A percentile compares a stretch with the other conserved stretches of the same genome.
These are phyloP conservation scores for Eubasilissa regina DNA, from an alignment of 1,140 invertebrate species.

Conservation along the genomic window DNA sequence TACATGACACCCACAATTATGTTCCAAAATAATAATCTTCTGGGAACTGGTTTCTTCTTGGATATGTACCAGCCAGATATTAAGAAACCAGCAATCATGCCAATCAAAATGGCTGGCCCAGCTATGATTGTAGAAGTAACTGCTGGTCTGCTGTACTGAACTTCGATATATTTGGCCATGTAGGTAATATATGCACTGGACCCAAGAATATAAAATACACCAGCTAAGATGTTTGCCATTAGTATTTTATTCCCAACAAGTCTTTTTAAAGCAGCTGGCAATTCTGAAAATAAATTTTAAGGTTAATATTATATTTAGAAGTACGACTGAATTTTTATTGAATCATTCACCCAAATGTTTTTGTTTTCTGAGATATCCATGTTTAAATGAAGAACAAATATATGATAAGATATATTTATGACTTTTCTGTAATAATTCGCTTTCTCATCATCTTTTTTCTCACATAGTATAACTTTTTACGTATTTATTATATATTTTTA, in stretches of 20 bases:
- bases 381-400: too few relatives aligned
- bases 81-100: slow-evolving; percentile 77
- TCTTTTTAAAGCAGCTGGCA: slow-evolving; percentile 73
- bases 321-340: background rate
- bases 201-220: slow-evolving; percentile 77
- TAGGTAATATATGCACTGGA: slow-evolving; percentile 80
- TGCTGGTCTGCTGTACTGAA: slow-evolving; percentile 78
- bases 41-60: slow-evolving; percentile 75
- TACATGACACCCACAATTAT: slow-evolving; percentile 75
- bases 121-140: slow-evolving; percentile 76
- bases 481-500: too few relatives aligned
- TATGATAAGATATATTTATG: too few relatives aligned
- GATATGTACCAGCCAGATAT: slow-evolving; percentile 76
- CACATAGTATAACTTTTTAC: too few relatives aligned
- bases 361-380: too few relatives aligned
- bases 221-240: slow-evolving; percentile 74
- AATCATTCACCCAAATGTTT: too few relatives aligned
- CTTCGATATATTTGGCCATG: slow-evolving; percentile 81
- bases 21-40: slow-evolving; percentile 77
- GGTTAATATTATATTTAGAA: background rate
- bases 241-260: slow-evolving; percentile 76
- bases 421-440: too few relatives aligned
- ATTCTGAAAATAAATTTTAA: slow-evolving; percentile 65
- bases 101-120: slow-evolving; percentile 74
- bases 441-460: too few relatives aligned